phyloP scores from a whole-genome alignment of 1,140 invertebrate genomes.

The Paralvinella palmiformis region DNA sequence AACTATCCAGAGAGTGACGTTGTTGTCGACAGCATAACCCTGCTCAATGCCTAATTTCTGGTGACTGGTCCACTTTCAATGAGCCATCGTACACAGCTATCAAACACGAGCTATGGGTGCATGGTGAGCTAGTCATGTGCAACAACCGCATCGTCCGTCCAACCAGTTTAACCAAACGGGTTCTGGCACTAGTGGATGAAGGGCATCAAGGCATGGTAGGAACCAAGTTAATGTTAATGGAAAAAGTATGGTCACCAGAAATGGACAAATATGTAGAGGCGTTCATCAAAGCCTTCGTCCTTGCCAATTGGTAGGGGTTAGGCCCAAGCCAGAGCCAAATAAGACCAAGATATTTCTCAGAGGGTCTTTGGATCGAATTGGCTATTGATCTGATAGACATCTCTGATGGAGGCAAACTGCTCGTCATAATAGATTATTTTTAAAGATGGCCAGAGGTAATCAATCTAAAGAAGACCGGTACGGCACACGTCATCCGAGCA shows the following conservation, averaged over 20 bases:
- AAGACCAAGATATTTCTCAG: too few relatives aligned
- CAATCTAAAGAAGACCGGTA: neutral
- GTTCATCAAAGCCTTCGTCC: slow-evolving; percentile 23
- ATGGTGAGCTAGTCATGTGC: neutral
- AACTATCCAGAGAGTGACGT: too few relatives aligned
- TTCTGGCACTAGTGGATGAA: neutral
- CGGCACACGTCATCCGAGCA: neutral
- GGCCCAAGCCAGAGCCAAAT: neutral
- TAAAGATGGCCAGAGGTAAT: neutral
- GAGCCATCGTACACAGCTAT: neutral
- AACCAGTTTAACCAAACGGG: neutral
- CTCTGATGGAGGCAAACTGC: neutral
- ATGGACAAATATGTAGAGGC: slow-evolving; percentile 37
- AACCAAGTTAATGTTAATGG: neutral
- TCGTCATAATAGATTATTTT: neutral
- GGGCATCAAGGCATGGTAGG: neutral
- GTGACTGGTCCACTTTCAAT: neutral
- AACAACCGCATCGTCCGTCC: neutral
- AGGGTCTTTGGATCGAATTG: neutral
- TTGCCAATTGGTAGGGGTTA: slow-evolving; percentile 12
- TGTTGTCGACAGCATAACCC: neutral
- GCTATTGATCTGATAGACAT: neutral
- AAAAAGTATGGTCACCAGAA: slow-evolving; percentile 33
- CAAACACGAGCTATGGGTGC: neutral
- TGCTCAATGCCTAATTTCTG: neutral